phyloP scores from a whole-genome alignment of 2,888 invertebrate genomes.

The Dimorphilus gyrociliatus region DNA sequence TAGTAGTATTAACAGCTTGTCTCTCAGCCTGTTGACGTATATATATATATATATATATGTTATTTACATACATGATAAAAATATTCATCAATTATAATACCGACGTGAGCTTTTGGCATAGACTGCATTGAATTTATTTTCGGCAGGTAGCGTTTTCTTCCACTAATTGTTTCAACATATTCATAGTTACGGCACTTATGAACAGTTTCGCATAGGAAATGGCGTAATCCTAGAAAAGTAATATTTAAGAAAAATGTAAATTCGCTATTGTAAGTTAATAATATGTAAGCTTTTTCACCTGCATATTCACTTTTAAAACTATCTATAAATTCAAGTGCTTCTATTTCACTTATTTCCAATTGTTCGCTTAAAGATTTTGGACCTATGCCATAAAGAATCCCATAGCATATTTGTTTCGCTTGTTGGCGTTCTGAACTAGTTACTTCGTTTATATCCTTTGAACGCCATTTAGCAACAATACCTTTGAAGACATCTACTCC shows the following conservation, averaged over 20 bases:
- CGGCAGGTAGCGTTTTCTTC: conserved; percentile 59
- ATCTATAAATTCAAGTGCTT: conserved; percentile 49
- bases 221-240: conserved; percentile 43
- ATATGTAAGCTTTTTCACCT: conserved; percentile 41
- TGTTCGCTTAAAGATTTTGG: conserved; percentile 59
- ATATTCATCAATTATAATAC: no score
- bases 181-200: conserved; percentile 53
- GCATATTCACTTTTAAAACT: conserved; percentile 64
- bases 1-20: conserved; percentile 85
- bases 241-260: conserved; percentile 2
- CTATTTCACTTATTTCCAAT: conserved; percentile 56
- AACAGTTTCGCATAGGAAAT: conserved; percentile 46
- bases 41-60: no score
- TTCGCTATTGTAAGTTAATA: neutral
- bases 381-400: conserved; percentile 94
- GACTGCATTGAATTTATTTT: conserved; percentile 48
- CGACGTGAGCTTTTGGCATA: conserved; percentile 36
- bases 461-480: conserved; percentile 71
- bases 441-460: conserved; percentile 49
- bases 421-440: conserved; percentile 61
- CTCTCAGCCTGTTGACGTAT: conserved; percentile 58
- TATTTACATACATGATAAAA: no score
- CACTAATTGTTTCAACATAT: conserved; percentile 65
- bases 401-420: conserved; percentile 71
- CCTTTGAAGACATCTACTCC: conserved; percentile 44